phyloP scores from a whole-genome alignment of 2,113 vertebrate species.

The Atherinomorus stipes region DNA sequence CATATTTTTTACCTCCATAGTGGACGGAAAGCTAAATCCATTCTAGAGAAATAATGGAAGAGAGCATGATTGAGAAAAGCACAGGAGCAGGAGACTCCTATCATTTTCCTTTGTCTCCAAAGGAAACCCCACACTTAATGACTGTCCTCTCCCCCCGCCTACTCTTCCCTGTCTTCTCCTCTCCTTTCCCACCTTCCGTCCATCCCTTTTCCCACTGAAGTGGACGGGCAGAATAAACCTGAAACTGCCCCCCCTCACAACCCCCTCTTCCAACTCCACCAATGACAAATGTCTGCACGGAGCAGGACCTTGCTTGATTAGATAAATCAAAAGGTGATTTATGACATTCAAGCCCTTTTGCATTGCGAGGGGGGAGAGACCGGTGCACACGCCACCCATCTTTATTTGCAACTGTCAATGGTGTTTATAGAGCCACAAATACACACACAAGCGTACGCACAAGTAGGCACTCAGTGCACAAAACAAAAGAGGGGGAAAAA shows the following conservation, averaged over 20 bases:
- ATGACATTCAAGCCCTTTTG: constrained; percentile 85
- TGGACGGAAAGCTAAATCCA: constrained; percentile 30
- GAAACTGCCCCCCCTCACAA: constrained; percentile 49
- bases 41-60: constrained; percentile 37
- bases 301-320: constrained; percentile 86
- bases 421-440: constrained; percentile 70
- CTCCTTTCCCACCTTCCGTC: constrained; percentile 42
- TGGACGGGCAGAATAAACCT: constrained; percentile 78
- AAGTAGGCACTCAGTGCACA: constrained; percentile 36
- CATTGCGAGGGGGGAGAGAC: constrained; percentile 77
- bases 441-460: constrained; percentile 46
- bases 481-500: background rate
- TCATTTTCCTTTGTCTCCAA: constrained; percentile 70
- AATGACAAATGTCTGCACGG: constrained; percentile 85
- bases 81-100: constrained; percentile 25
- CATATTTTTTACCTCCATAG: constrained; percentile 11
- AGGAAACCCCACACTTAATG: constrained; percentile 75
- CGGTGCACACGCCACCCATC: constrained; percentile 80
- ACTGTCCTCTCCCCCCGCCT: constrained; percentile 61
- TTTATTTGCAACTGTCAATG: constrained; percentile 87
- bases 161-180: constrained; percentile 40
- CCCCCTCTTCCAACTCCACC: constrained; percentile 41
- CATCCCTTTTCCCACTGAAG: constrained; percentile 72
- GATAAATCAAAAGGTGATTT: constrained; percentile 90
- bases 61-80: constrained; percentile 39